Base-by-base conservation (phyloP, 2,888 invertebrate genomes). In the Hylaea fasciaria region DNA sequence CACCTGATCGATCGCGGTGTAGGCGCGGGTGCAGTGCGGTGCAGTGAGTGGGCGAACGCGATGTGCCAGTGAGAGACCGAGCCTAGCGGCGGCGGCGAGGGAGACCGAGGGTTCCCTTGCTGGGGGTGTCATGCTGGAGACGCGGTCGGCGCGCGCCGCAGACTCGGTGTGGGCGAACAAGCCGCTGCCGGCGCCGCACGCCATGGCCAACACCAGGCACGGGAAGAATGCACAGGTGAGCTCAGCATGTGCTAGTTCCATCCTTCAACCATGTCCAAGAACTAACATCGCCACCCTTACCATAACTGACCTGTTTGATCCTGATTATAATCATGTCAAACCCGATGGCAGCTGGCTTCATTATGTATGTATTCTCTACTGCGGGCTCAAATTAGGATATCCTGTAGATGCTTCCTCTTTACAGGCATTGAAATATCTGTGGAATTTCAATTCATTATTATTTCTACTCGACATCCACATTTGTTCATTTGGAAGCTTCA, bases 61-160 rank as follows among this genome's bases (percentile, higher is more conserved):
- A 67, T 68, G 69, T 65, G 70, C 66, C 69, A 71, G 90, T 91
- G 90, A 82, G 85, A 79, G 81, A 81, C 85, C 87, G 81, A 88
- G 77, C 79, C 73, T 72, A 73, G 74, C 72, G 56, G 61, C 52
- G 29, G 60, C 54, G 73, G 77, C 74, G 45, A 52, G 62, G 64
- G 77, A 81, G 81, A 75, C 78, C 72, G 71, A 72, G 65, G 72
- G 73, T 77, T 73, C 72, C 73, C 77, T 74, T 72, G 74, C 76
- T 74, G 81, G 82, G 80, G 90, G 92, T 93, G 94, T 93, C 94
- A 94, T 94, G 94, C 94, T 94, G 94, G 94, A 94, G 90, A 94
- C 94, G 93, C 94, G 95, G 93, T 95, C 95, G 83, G 93, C 94
- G 89, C 95, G 95, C 89, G 94, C 94, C 93, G 95, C 95, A 92